phyloP scores from a whole-genome alignment of 1,140 invertebrate genomes.

The Scylla paramamosain region DNA sequence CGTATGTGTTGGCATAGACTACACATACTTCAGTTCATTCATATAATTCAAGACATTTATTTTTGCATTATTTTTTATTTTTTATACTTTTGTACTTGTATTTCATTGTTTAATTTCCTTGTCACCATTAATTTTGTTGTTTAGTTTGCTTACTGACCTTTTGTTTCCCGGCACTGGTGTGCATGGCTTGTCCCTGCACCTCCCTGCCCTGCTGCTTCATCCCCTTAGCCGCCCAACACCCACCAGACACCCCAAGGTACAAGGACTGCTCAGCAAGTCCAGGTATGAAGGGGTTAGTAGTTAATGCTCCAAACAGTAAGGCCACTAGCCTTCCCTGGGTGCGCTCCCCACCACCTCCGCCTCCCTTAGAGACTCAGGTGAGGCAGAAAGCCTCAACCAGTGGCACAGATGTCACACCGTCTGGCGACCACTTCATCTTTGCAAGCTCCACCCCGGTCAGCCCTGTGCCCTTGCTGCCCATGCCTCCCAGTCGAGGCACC shows the following conservation, averaged over 20 bases:
- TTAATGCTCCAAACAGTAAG: not conserved
- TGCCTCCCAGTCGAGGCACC: constrained; percentile 13
- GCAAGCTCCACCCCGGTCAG: constrained; percentile 28
- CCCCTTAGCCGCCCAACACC: not conserved
- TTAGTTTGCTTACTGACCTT: constrained; percentile 71
- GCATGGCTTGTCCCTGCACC: constrained; percentile 72
- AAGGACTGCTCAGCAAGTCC: not conserved
- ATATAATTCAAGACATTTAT: not conserved
- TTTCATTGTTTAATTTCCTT: constrained; percentile 40
- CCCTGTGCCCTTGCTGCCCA: not conserved
- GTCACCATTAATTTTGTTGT: constrained; percentile 46
- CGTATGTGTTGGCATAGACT: not conserved
- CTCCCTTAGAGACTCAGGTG: not conserved
- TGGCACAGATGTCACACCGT: not conserved
- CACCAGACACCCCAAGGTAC: not conserved
- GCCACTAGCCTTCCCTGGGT: not conserved
- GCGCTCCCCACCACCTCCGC: not conserved
- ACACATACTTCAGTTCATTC: not conserved
- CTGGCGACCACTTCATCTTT: not conserved
- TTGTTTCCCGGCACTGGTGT: constrained; percentile 68
- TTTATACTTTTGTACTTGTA: not conserved
- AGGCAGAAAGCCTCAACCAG: not conserved
- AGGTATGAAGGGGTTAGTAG: not conserved
- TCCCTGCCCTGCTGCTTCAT: constrained; percentile 54
- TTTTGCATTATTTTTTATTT: not conserved